Base-by-base conservation (phyloP, 2,113 vertebrate genomes). In the Desmodus rotundus region DNA sequence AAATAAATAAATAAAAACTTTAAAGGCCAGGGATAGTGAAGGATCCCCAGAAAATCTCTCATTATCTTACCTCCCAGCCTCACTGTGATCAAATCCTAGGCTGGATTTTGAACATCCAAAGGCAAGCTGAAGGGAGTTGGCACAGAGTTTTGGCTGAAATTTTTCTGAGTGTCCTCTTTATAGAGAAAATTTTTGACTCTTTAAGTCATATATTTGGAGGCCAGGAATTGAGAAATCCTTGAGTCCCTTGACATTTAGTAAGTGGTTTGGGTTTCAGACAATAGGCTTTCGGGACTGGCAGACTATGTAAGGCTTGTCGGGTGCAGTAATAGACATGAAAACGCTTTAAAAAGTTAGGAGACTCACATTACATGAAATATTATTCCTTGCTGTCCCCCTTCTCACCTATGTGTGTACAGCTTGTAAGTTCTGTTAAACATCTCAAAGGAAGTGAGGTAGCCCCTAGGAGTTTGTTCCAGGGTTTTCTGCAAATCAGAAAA, bases 381-480 rank as follows among this genome's bases (percentile, higher is more conserved):
- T 86, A n/a, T 63, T 67, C 87, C 33, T 74, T 85, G 77, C 63
- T 82, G 36, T 54, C 24, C 85, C 90, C 45, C 54, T 97, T 87
- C 98, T 98, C 97, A 99, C 99, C 99, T 99, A 98, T 99, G 99
- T 38, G 99, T 99, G 97, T 99, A 99, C 88, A 99, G 98, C 38
- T 99, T 98, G 94, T 99, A 99, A 45, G 99, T 99, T 88, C 98
- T 98, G 98, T 99, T 99, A 98, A 99, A 99, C 98, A 99, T 99
- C 98, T 99, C 98, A 98, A 99, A 99, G 26, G 97, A 99, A 96
- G 99, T 99, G 85, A 99, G 98, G 98, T 99, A 99, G 97, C 96
- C 98, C 14, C 36, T 20, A 67, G 99, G 99, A 73, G 99, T 99
- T 96, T 99, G 98, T 94, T 99, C 97, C 96, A 99, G 96, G 0